Conservation (phyloP, 1,140 invertebrate genomes). For the Pogonomyrmex californicus region DNA sequence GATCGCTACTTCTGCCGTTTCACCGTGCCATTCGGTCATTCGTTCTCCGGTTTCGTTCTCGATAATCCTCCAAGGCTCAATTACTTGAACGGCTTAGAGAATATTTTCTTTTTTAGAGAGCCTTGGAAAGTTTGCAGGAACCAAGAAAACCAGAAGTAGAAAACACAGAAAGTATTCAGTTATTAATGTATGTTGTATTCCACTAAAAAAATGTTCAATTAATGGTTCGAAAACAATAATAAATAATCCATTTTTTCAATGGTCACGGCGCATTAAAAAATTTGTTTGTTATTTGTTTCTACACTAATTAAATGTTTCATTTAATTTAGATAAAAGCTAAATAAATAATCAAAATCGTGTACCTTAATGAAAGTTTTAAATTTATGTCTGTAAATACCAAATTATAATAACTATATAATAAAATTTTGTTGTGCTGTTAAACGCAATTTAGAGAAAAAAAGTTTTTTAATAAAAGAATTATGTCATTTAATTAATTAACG, state of each 20-base stretch:
- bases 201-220: constrained; percentile 15
- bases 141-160: constrained; percentile 30
- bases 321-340: neutral
- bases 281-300: constrained; percentile 2
- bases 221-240: neutral
- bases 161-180: constrained; percentile 17
- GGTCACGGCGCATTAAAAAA: neutral
- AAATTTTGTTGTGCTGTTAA: neutral
- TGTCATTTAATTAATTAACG: constrained; percentile 8
- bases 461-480: neutral
- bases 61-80: constrained; percentile 29
- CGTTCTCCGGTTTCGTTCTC: constrained; percentile 21
- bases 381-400: neutral
- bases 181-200: constrained; percentile 6
- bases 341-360: neutral
- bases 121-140: constrained; percentile 36
- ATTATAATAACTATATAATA: constrained; percentile 20
- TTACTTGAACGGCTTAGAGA: constrained; percentile 28
- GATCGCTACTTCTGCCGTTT: constrained; percentile 49
- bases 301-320: neutral
- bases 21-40: constrained; percentile 12
- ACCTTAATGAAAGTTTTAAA: neutral
- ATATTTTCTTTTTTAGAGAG: constrained; percentile 35
- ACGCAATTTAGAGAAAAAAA: neutral
- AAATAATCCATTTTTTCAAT: constrained; percentile 1